phyloP scores from a whole-genome alignment of 1,140 invertebrate genomes.

The Pinna nobilis region DNA sequence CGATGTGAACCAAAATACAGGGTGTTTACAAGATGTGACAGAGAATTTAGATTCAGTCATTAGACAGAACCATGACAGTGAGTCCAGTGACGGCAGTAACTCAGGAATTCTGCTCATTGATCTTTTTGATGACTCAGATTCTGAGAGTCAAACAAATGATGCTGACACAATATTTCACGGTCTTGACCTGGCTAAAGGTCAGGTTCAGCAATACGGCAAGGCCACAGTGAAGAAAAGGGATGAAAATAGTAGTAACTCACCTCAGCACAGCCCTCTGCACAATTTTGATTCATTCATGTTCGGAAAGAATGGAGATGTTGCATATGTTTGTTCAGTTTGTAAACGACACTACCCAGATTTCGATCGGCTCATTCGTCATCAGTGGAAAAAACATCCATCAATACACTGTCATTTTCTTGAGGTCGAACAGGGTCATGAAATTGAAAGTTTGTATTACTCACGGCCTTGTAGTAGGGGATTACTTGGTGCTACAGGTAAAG shows the following conservation, averaged over 20 bases:
- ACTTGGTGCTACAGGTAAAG: slow-evolving; percentile 46
- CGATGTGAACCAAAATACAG: neutral
- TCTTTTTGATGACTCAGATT: slow-evolving; percentile 25
- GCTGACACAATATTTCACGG: slow-evolving; percentile 9
- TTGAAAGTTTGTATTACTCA: slow-evolving; percentile 51
- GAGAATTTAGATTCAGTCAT: neutral
- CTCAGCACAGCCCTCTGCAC: slow-evolving; percentile 9
- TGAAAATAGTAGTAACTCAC: slow-evolving; percentile 1
- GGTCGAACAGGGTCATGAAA: slow-evolving; percentile 51
- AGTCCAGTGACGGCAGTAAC: slow-evolving; percentile 9
- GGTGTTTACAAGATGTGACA: neutral
- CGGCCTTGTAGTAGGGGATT: slow-evolving; percentile 48
- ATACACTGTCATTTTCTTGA: slow-evolving; percentile 56
- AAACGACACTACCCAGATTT: slow-evolving; percentile 51
- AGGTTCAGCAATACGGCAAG: slow-evolving; percentile 3
- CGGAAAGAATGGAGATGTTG: slow-evolving; percentile 52
- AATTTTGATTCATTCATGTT: slow-evolving; percentile 56
- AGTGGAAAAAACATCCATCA: slow-evolving; percentile 61
- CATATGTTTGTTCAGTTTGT: slow-evolving; percentile 59
- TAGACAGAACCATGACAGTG: neutral
- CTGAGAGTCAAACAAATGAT: slow-evolving; percentile 5
- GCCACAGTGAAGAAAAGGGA: slow-evolving; percentile 2
- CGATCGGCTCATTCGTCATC: slow-evolving; percentile 53
- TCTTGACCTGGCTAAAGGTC: slow-evolving; percentile 24
- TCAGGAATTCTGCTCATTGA: slow-evolving; percentile 18